Base-by-base conservation (phyloP, 2,113 vertebrate genomes). In the Charina bottae region DNA sequence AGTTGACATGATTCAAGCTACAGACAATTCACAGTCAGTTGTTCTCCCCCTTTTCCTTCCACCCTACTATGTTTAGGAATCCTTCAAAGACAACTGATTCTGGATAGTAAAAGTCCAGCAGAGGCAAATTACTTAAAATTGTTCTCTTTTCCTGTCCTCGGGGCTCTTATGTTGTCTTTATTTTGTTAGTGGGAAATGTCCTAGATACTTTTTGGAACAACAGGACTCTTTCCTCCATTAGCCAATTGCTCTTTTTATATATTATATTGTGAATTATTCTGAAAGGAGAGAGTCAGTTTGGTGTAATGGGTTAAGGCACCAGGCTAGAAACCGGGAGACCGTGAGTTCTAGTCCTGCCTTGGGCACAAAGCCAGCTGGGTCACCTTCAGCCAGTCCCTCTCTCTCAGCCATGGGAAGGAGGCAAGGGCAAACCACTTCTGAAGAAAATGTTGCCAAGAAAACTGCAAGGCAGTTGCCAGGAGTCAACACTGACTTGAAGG, bases 161-260 rank as follows among this genome's bases (percentile, higher is more conserved):
- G 89, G 89, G 72, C 17, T 53, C 92, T 90, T 90, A 53, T 92
- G 89, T 90, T 96, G 89, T 92, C 86, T 93, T 94, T 94, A 92
- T 95, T 94, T n/a, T n/a, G n/a, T n/a, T 92, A 94, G 28, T 89
- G 92, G 87, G 92, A 96, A 95, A 93, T 90, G 95, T 95, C 93
- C 88, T 93, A 96, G 60, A 92, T 95, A 94, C 95, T 55, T 68
- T 95, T 62, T 93, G 93, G 83, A 94, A 95, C 83, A n/a, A 8
- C 42, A 2, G 90, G 95, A 94, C 93, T 95, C 46, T 94, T 94
- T 94, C 90, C 92, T 93, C 86, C 87, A 93, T 37, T 42, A 55
- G 42, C 93, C 89, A 92, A 0, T 46, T 93, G 28, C 53, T 46
- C 24, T 49, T 49, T 42, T 42, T 42, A 42, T 42, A 42, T 42